These are phyloP conservation scores for Gonatopus flavifemur DNA, from an alignment of 1,140 invertebrate species.

Conservation along the genomic window DNA sequence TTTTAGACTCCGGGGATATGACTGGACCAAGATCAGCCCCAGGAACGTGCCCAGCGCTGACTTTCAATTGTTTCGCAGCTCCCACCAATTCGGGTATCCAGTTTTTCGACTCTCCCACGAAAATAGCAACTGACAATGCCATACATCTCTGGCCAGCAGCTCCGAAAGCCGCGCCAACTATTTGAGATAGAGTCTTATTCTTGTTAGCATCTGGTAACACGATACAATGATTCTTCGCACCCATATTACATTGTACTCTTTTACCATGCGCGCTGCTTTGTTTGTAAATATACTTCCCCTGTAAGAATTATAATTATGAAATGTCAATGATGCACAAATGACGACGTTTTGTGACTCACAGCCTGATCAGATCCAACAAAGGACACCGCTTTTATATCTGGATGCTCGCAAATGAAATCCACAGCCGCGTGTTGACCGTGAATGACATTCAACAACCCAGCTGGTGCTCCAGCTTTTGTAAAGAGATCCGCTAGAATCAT, in stretches of 20 bases:
- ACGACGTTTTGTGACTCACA: constrained; percentile 56
- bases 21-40: constrained; percentile 97
- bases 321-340: neutral
- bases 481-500: constrained; percentile 92
- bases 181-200: constrained; percentile 90
- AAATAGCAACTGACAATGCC: constrained; percentile 96
- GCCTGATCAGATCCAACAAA: constrained; percentile 97
- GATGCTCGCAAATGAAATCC: constrained; percentile 96
- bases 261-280: constrained; percentile 84
- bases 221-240: constrained; percentile 98
- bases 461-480: constrained; percentile 88
- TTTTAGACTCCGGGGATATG: constrained; percentile 89
- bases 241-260: constrained; percentile 97
- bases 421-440: constrained; percentile 94
- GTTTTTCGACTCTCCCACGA: constrained; percentile 85
- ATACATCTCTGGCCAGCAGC: constrained; percentile 95
- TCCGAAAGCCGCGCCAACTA: constrained; percentile 96
- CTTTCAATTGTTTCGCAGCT: constrained; percentile 86
- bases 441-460: constrained; percentile 93
- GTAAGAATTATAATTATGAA: constrained; percentile 20
- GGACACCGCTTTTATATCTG: constrained; percentile 95
- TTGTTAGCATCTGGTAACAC: constrained; percentile 98
- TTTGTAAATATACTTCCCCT: constrained; percentile 96
- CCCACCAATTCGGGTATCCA: constrained; percentile 94
- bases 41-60: constrained; percentile 89